Evolutionary conservation across 2,797 vertebrate species (phyloP).

Genomic region (Podarcis lilfordi): DNA sequence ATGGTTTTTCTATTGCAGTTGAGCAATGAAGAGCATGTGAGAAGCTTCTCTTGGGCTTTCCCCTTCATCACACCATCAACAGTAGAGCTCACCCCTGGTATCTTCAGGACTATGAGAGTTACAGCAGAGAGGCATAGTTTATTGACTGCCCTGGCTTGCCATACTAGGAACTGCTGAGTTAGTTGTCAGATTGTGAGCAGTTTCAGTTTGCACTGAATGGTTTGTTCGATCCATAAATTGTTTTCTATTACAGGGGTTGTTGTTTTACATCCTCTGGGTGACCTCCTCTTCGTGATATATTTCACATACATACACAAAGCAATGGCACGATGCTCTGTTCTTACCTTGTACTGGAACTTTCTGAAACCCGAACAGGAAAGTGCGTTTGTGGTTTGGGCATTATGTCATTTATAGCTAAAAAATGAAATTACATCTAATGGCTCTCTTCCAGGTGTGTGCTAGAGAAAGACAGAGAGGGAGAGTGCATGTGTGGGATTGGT

Average conservation of each 20-base stretch:
- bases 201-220: too few species aligned
- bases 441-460: rapidly evolving
- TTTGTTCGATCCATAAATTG: too few species aligned
- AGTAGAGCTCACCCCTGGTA: too few species aligned
- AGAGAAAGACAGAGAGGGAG: not conserved
- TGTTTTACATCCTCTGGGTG: too few species aligned
- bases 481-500: not conserved
- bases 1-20: too few species aligned
- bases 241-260: too few species aligned
- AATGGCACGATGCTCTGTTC: not conserved
- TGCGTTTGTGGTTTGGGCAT: not conserved
- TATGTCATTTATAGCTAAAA: not conserved
- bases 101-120: too few species aligned
- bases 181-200: too few species aligned
- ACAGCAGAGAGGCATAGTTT: too few species aligned
- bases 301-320: not conserved
- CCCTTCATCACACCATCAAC: not conserved
- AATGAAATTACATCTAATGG: rapidly evolving
- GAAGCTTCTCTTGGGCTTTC: too few species aligned
- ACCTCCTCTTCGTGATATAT: not conserved
- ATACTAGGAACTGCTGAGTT: too few species aligned
- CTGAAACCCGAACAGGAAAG: not conserved
- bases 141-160: too few species aligned
- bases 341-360: not conserved
- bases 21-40: not conserved